These are phyloP conservation scores for Corydoras sp. DNA, from an alignment of 2,113 vertebrate genomes.

Conservation along the genomic window DNA sequence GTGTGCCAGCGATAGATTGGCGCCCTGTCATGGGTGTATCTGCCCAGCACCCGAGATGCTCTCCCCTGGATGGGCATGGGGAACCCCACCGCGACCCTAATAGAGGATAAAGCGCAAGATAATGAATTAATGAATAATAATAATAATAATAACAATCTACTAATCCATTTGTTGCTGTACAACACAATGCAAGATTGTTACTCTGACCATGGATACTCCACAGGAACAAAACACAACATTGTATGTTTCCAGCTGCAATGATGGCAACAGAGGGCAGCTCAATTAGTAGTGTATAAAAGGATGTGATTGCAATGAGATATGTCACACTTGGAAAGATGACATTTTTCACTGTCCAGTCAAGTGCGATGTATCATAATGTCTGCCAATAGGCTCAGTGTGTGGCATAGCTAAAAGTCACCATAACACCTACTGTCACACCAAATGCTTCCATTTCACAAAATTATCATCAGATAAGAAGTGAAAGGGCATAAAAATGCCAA, in stretches of 20 bases:
- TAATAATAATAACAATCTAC: too few relatives aligned
- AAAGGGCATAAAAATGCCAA: constrained; percentile 59
- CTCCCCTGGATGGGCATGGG: too few relatives aligned
- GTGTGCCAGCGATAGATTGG: too few relatives aligned
- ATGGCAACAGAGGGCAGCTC: neutral
- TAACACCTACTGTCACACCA: constrained; percentile 61
- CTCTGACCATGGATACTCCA: too few relatives aligned
- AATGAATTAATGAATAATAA: too few relatives aligned
- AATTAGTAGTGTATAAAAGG: constrained; percentile 2
- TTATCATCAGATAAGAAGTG: constrained; percentile 54
- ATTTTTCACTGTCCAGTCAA: constrained; percentile 51
- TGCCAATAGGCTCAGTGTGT: constrained; percentile 42
- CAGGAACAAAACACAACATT: too few relatives aligned
- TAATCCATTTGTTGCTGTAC: too few relatives aligned
- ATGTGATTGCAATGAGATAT: neutral
- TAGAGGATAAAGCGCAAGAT: too few relatives aligned
- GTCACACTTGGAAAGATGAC: constrained; percentile 43
- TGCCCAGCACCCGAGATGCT: too few relatives aligned
- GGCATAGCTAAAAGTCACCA: constrained; percentile 55
- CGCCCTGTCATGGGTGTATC: too few relatives aligned
- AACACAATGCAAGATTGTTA: too few relatives aligned
- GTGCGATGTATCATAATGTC: constrained; percentile 54
- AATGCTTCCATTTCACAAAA: constrained; percentile 55
- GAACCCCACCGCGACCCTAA: too few relatives aligned
- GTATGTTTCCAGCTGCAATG: neutral